Percentiles rank a stretch among this genome's conserved stretches.
phyloP scores from a whole-genome alignment of 1,140 invertebrate genomes.

The Conus ventricosus region DNA sequence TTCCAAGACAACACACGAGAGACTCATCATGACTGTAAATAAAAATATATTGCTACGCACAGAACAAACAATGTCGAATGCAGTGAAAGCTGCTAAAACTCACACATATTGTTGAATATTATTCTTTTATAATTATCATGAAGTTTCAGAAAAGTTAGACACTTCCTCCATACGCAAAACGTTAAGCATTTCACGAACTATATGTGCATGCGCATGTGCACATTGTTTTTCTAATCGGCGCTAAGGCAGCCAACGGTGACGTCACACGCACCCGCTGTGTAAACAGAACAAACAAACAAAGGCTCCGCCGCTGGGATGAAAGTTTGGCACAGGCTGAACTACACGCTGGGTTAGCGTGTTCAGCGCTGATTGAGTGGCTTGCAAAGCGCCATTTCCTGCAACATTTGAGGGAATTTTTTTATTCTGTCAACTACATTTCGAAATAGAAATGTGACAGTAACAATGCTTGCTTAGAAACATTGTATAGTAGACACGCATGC shows the following conservation, averaged over 20 bases:
- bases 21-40: slow-evolving; percentile 61
- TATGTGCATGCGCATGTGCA: slow-evolving; percentile 41
- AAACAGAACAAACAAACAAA: slow-evolving; percentile 69
- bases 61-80: slow-evolving; percentile 32
- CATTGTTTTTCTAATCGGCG: slow-evolving; percentile 61
- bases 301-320: slow-evolving; percentile 9
- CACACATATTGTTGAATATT: neutral
- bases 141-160: neutral
- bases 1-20: slow-evolving; percentile 63
- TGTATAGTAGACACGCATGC: neutral
- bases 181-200: slow-evolving; percentile 19
- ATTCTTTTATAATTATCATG: neutral
- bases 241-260: slow-evolving; percentile 52
- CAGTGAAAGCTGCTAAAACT: neutral
- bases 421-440: neutral
- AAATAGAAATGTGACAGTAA: neutral
- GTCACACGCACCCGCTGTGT: slow-evolving; percentile 69
- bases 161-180: neutral
- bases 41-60: slow-evolving; percentile 65
- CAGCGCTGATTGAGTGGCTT: neutral
- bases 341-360: slow-evolving; percentile 4
- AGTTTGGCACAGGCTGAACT: neutral
- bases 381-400: neutral
- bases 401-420: neutral
- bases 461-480: neutral